phyloP scores from a whole-genome alignment of 2,797 vertebrate genomes.

The Graptemys geographica region DNA sequence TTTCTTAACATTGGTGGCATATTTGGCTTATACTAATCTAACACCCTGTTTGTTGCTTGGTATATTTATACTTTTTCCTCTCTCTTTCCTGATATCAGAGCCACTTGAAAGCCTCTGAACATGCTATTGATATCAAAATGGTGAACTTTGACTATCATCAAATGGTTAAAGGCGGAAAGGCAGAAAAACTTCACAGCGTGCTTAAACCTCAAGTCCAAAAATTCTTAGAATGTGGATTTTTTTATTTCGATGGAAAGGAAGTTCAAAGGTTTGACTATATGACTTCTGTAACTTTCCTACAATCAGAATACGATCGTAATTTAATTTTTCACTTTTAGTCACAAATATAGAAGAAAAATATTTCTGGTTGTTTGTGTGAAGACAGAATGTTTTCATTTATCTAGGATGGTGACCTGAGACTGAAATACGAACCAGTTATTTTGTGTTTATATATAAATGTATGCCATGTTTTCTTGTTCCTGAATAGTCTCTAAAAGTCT shows the following conservation, averaged over 20 bases:
- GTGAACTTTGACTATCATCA: conserved; percentile 99
- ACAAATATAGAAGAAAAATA: neutral
- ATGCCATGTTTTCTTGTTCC: neutral
- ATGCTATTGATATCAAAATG: conserved; percentile 90
- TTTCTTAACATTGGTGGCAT: neutral
- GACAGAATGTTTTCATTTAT: neutral
- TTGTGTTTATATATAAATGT: neutral
- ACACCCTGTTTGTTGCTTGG: neutral
- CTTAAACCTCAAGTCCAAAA: conserved; percentile 93
- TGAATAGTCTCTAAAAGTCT: neutral
- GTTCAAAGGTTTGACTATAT: conserved; percentile 86
- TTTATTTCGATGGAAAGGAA: conserved; percentile 91
- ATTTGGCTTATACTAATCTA: neutral
- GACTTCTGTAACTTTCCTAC: conserved; percentile 19
- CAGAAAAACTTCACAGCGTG: conserved; percentile 91
- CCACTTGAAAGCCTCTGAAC: conserved; percentile 97
- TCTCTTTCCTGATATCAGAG: conserved; percentile 81
- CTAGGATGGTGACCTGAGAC: neutral
- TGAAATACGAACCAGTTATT: neutral
- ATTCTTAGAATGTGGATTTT: conserved; percentile 95
- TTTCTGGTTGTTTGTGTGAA: neutral
- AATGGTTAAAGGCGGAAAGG: conserved; percentile 96
- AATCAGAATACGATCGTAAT: neutral
- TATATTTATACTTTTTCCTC: neutral
- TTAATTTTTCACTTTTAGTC: neutral